phyloP scores from a whole-genome alignment of 2,888 invertebrate genomes.

The Pocota personata region DNA sequence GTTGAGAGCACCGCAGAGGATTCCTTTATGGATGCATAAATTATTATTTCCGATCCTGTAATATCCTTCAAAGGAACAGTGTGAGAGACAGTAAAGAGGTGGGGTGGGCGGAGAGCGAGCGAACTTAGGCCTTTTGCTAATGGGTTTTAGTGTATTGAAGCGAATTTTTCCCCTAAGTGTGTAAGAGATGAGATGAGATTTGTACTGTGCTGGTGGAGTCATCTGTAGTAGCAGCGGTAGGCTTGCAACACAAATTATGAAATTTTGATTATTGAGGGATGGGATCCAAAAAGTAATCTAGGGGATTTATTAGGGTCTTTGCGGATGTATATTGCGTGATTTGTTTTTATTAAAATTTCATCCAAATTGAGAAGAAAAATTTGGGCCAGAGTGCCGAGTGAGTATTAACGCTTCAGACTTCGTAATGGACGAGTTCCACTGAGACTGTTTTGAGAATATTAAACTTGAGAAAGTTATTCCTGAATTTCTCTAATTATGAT shows the following conservation, averaged over 20 bases:
- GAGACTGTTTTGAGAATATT: not conserved
- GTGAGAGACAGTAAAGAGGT: not conserved
- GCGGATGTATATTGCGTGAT: not conserved
- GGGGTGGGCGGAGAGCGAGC: not conserved
- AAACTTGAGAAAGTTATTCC: too few species aligned
- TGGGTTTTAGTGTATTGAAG: constrained; percentile 66
- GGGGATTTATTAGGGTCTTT: constrained; percentile 20
- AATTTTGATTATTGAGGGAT: constrained; percentile 34
- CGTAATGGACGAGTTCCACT: not conserved
- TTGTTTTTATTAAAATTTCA: not conserved
- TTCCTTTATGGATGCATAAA: constrained; percentile 66
- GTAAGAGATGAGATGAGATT: constrained; percentile 55
- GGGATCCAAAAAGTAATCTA: constrained; percentile 13
- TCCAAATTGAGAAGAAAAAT: not conserved
- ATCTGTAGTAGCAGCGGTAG: not conserved
- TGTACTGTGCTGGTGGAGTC: constrained; percentile 1
- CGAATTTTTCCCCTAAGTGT: constrained; percentile 56
- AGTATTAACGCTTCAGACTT: not conserved
- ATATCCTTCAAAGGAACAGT: constrained; percentile 58
- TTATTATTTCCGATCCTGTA: constrained; percentile 65
- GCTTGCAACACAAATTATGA: constrained; percentile 56
- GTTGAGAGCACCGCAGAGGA: constrained; percentile 48
- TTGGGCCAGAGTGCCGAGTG: not conserved
- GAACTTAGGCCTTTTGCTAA: constrained; percentile 60
- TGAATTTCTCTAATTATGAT: too few species aligned